Percentiles rank a stretch among this genome's conserved stretches.
phyloP scores from a whole-genome alignment of 2,797 vertebrate genomes.

The Eulemur coronatus region DNA sequence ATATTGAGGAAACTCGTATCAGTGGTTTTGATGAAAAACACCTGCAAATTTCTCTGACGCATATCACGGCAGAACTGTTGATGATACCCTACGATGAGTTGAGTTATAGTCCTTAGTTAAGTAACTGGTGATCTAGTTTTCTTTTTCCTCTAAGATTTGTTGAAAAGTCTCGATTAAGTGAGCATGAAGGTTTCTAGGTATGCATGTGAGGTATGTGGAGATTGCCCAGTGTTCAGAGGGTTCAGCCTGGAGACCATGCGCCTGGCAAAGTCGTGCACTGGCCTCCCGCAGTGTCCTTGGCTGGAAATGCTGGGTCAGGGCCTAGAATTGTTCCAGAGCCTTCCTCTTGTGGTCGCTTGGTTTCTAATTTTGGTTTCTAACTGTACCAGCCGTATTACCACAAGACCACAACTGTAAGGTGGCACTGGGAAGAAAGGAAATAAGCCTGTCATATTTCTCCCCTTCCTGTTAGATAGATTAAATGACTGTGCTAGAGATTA shows the following conservation, averaged over 20 bases:
- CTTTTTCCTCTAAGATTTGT: constrained; percentile 57
- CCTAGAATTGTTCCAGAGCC: constrained; percentile 35
- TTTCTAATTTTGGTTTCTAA: constrained; percentile 75
- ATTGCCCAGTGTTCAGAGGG: not conserved
- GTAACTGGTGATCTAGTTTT: constrained; percentile 51
- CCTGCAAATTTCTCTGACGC: constrained; percentile 52
- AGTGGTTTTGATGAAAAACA: constrained; percentile 61
- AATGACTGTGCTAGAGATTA: not conserved
- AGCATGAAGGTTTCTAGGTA: constrained; percentile 76
- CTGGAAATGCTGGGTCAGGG: constrained; percentile 51
- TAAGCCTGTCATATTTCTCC: not conserved
- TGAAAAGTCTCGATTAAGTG: constrained; percentile 75
- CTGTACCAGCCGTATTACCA: constrained; percentile 67
- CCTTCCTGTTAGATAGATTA: constrained; percentile 35
- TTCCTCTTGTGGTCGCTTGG: constrained; percentile 62
- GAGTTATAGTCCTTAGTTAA: constrained; percentile 67
- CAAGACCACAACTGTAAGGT: constrained; percentile 58
- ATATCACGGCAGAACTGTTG: not conserved
- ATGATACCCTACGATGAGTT: constrained; percentile 39
- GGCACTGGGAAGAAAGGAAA: constrained; percentile 57
- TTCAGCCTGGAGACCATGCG: constrained; percentile 27
- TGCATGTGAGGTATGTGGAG: constrained; percentile 57
- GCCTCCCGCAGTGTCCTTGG: not conserved
- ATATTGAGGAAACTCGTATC: constrained; percentile 47
- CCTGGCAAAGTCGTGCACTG: not conserved